Percentiles rank a stretch among this genome's conserved stretches.
Evolutionary conservation across 2,113 vertebrate genomes (phyloP).

Genomic region (Thunnus maccoyii): DNA sequence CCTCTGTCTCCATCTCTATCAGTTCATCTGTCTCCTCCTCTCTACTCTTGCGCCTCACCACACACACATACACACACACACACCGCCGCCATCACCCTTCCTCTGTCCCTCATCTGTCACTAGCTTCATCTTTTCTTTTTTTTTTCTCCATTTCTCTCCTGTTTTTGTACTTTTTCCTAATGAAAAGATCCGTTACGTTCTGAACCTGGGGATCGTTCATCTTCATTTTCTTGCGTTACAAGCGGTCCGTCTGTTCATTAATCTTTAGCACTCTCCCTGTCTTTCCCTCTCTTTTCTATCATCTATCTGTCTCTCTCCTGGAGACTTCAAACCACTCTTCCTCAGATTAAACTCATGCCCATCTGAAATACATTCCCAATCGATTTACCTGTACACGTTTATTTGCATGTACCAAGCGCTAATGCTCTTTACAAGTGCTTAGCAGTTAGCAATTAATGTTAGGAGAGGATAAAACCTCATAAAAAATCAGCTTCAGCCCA

Average conservation of each 20-base stretch:
- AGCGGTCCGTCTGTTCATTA: conserved; percentile 64
- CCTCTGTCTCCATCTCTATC: conserved; percentile 61
- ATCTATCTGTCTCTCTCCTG: conserved; percentile 61
- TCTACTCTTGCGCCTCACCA: conserved; percentile 36
- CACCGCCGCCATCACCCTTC: conserved; percentile 35
- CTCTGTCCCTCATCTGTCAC: conserved; percentile 54
- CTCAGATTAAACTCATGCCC: conserved; percentile 51
- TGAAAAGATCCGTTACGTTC: conserved; percentile 67
- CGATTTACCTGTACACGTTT: conserved; percentile 48
- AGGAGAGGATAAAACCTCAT: conserved; percentile 25
- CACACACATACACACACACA: neutral
- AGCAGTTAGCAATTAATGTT: conserved; percentile 37
- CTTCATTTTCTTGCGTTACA: conserved; percentile 71
- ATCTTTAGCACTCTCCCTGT: conserved; percentile 60
- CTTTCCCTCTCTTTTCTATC: conserved; percentile 62
- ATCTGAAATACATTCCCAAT: conserved; percentile 38
- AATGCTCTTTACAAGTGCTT: conserved; percentile 17
- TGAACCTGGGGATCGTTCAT: conserved; percentile 68
- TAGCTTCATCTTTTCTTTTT: conserved; percentile 24
- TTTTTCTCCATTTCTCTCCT: conserved; percentile 37
- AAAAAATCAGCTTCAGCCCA: conserved; percentile 25
- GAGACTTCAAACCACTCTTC: conserved; percentile 42
- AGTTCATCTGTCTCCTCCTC: conserved; percentile 63
- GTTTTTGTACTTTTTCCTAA: conserved; percentile 68
- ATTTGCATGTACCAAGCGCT: conserved; percentile 5